Base-by-base conservation (phyloP, 2,888 invertebrate genomes). In the Phymatocera aterrima region DNA sequence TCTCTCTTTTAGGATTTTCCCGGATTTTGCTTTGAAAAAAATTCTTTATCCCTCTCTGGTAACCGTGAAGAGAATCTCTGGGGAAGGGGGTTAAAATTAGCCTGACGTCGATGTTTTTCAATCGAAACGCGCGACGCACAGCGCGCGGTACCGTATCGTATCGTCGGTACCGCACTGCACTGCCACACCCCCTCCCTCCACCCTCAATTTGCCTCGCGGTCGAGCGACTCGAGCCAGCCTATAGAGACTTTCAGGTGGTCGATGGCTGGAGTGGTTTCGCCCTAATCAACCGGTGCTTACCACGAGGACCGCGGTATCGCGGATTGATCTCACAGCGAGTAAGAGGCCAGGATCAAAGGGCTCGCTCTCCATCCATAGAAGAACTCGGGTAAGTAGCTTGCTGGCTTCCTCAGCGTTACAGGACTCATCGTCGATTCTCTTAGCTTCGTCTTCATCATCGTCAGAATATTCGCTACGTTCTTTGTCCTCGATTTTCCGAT, bases 361-460 rank as follows among this genome's bases (percentile, higher is more conserved):
- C 85, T 91, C 91, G 77, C 90, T 90, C 82, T 92, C 92, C 91
- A 92, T 91, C 92, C 92, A 92, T 12, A 87, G 83, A 40, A 92
- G 88, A 57, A 91, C 91, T 79, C 90, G 89, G 46, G 89, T 88
- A 46, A 92, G 87, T 65, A 91, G 87, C 74, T 85, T 85, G 48
- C 90, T 91, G 8, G 90, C 90, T 83, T 92, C 91, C 48, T 87
- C 84, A 31, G 91, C 90, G 12, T 87, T 87, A 0, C 91, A 91
- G 46, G 84, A 82, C 28, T 82, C 82, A 6, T 82, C 83, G 72
- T 86, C 88, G 12, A 82, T 80, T 82, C 77, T 85, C 83, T 5
- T 83, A 80, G 10, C 82, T 4, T 83, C 80, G n/a, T 78, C 64
- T 3, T 83, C 84, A 5, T 80, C 84, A 5, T 80, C 82, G 31